Base-by-base conservation (phyloP, 2,888 invertebrate genomes). In the Galerucella calmariensis region DNA sequence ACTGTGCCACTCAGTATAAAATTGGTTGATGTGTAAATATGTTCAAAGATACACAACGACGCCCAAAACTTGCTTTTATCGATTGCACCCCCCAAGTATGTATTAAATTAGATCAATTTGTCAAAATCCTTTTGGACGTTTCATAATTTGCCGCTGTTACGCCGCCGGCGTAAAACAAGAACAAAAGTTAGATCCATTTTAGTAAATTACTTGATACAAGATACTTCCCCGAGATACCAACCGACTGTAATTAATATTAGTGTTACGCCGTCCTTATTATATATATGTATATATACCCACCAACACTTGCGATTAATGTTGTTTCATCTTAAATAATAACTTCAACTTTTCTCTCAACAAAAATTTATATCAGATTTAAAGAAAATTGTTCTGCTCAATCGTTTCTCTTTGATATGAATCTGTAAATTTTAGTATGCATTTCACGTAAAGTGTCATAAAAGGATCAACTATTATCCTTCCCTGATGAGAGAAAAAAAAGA, bases 51-150 rank as follows among this genome's bases (percentile, higher is more conserved):
- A 72, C 62, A 68, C 16, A 63, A 53, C 14, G 48, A 71, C 77
- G 76, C 71, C 78, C 75, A 68, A 48, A 69, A 70, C 74, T 75
- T 74, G 48, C 76, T 74, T 71, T 75, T 81, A 80, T 81, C 75
- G 81, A 81, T 82, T 82, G 77, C 79, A 74, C 75, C 35, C 76
- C 35, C 75, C 78, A 70, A 77, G 79, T 81, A 80, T 81, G 76
- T 80, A 79, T 82, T 81, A 83, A 82, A 83, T 83, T 82, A 83
- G 83, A 83, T 83, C 83, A 83, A 83, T 83, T 83, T 83, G 83
- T 83, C 83, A 83, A 83, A 79, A 81, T 81, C 80, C 79, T 79
- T 82, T 81, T 78, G 80, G 82, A 81, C 82, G 82, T 80, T 79
- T 81, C 81, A 81, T 82, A 82, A 82, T 82, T 81, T 80, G 80